phyloP scores from a whole-genome alignment of 2,113 vertebrate species.

The Myotis lucifugus region DNA sequence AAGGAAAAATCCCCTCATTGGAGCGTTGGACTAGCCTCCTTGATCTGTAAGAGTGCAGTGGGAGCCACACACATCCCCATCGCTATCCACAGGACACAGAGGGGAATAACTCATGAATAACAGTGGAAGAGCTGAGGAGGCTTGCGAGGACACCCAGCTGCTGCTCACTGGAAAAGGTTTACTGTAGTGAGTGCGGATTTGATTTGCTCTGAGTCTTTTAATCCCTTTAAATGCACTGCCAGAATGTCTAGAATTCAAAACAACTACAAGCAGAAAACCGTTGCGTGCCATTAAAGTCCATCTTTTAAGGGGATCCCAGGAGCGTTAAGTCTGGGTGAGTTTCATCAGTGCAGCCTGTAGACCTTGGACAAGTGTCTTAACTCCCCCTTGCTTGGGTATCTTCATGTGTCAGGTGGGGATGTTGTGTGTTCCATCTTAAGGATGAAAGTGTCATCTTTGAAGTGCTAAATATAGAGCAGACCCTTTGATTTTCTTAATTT shows the following conservation, averaged over 20 bases:
- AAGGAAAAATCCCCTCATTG: background rate
- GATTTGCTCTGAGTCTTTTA: background rate
- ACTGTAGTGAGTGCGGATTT: background rate
- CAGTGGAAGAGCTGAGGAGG: background rate
- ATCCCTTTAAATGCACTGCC: background rate
- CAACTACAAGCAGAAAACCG: background rate
- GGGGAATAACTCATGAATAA: background rate
- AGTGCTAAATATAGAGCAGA: background rate
- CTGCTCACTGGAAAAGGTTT: background rate
- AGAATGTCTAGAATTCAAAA: background rate
- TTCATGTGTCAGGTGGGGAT: background rate
- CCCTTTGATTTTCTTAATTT: background rate
- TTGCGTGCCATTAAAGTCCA: background rate
- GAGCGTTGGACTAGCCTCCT: rapidly evolving
- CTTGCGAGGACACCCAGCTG: rapidly evolving
- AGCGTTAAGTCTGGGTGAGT: background rate
- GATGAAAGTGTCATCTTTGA: background rate
- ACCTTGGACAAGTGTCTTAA: background rate
- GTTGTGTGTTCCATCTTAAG: background rate
- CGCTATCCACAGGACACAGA: background rate
- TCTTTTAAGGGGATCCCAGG: background rate
- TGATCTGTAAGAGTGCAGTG: background rate
- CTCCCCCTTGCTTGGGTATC: background rate
- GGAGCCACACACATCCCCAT: background rate
- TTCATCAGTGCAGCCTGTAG: too few relatives aligned